Conservation (phyloP, 2,797 vertebrate species). For the Enteromius viviparus region DNA sequence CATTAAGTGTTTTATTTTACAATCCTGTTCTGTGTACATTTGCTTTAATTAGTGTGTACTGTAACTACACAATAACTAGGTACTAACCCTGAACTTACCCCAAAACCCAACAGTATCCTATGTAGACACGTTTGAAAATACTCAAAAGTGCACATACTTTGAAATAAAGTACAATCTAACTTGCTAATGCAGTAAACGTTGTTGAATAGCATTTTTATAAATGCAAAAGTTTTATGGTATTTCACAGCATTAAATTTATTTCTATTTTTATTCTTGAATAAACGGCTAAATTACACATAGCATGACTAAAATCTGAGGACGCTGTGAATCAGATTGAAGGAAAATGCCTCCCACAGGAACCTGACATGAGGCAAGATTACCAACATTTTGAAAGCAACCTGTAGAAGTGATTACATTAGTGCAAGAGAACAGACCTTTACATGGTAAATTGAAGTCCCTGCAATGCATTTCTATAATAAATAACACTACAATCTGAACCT, state of each 20-base stretch:
- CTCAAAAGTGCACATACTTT: not conserved
- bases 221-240: not conserved
- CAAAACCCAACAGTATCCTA: not conserved
- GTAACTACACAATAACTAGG: not conserved
- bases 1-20: too few species aligned
- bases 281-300: not conserved
- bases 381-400: not conserved
- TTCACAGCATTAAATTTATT: not conserved
- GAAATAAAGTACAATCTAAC: not conserved
- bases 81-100: not conserved
- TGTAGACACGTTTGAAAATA: not conserved
- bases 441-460: not conserved
- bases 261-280: not conserved
- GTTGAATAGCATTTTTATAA: not conserved
- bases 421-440: not conserved
- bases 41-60: not conserved
- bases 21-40: not conserved
- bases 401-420: not conserved
- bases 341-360: not conserved
- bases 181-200: not conserved
- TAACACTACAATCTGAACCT: not conserved
- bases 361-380: not conserved
- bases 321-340: not conserved
- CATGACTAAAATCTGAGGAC: not conserved
- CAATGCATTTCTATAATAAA: not conserved